These are phyloP conservation scores for Strigamia maritima DNA, from an alignment of 2,888 invertebrate species.

Conservation along the genomic window DNA sequence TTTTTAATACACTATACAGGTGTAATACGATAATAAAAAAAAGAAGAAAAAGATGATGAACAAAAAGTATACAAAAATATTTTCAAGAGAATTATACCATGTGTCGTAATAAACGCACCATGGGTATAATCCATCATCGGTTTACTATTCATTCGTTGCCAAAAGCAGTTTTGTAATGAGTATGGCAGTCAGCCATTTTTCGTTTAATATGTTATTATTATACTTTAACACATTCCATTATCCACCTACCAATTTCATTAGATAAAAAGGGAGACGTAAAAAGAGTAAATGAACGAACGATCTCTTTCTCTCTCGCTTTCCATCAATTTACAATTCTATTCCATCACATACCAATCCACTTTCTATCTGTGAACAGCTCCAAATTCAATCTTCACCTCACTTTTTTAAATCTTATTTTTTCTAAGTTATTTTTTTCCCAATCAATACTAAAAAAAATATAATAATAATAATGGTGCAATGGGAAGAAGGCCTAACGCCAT, in stretches of 20 bases:
- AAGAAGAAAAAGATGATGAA: background rate
- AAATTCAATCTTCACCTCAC: background rate
- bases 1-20: background rate
- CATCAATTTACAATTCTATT: background rate
- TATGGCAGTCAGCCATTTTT: conserved; percentile 10
- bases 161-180: background rate
- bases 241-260: conserved; percentile 4
- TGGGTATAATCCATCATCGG: background rate
- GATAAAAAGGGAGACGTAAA: background rate
- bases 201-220: background rate
- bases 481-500: background rate
- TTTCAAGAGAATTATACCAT: background rate
- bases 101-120: background rate
- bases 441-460: background rate
- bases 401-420: background rate
- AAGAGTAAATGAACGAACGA: background rate
- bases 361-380: conserved; percentile 1
- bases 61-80: background rate
- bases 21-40: background rate
- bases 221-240: background rate
- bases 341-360: background rate
- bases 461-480: background rate
- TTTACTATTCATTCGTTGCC: background rate
- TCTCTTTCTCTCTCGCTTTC: background rate
- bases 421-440: background rate